Conservation (phyloP, 2,888 invertebrate species). For the Himalopsyche japonica region DNA sequence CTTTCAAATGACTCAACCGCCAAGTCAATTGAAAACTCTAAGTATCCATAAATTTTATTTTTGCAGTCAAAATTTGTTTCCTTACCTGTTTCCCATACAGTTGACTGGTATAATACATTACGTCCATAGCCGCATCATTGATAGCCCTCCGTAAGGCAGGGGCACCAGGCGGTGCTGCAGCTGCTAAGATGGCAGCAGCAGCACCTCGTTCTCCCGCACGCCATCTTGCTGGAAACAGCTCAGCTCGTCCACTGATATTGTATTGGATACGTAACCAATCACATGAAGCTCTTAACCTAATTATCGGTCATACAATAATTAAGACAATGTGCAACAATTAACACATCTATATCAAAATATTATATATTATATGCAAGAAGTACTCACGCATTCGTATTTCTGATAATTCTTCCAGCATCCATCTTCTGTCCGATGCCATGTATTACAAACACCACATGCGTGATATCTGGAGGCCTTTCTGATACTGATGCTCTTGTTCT, state of each 20-base stretch:
- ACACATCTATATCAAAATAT: too few relatives aligned
- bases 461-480: slow-evolving; percentile 66
- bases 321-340: too few relatives aligned
- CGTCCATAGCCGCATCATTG: slow-evolving; percentile 73
- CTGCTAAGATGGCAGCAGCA: slow-evolving; percentile 62
- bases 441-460: slow-evolving; percentile 71
- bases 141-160: slow-evolving; percentile 63
- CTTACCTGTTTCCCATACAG: slow-evolving; percentile 67
- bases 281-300: slow-evolving; percentile 29
- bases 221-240: slow-evolving; percentile 38
- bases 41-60: too few relatives aligned
- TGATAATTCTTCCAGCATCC: slow-evolving; percentile 66
- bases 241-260: slow-evolving; percentile 30
- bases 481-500: slow-evolving; percentile 58
- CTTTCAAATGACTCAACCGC: too few relatives aligned
- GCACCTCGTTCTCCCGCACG: slow-evolving; percentile 33
- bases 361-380: background rate
- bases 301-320: background rate
- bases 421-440: slow-evolving; percentile 75
- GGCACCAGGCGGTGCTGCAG: slow-evolving; percentile 68
- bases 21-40: too few relatives aligned
- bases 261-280: slow-evolving; percentile 38
- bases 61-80: background rate
- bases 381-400: slow-evolving; percentile 60
- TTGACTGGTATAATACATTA: slow-evolving; percentile 74